These are phyloP conservation scores for Lichenostomus cassidix DNA, from an alignment of 2,113 vertebrate genomes.

Conservation along the genomic window DNA sequence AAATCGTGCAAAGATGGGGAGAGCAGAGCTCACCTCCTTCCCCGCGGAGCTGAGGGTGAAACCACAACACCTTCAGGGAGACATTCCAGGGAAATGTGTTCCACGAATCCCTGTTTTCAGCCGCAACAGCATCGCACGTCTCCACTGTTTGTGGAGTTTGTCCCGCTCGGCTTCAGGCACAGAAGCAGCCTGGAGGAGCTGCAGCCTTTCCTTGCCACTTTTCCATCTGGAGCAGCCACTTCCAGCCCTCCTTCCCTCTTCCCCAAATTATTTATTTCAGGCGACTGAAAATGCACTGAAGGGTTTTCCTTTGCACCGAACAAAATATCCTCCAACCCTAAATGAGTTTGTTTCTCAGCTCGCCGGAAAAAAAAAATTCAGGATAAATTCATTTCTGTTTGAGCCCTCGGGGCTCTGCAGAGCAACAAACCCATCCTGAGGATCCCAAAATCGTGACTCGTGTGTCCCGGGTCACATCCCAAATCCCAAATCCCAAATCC, in stretches of 20 bases:
- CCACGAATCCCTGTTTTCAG: fast-evolving
- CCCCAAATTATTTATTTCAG: background rate
- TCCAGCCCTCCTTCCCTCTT: background rate
- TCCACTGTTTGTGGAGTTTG: background rate
- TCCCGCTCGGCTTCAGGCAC: background rate
- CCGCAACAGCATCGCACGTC: background rate
- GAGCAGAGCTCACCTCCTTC: background rate
- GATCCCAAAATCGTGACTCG: fast-evolving
- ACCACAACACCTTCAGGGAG: fast-evolving
- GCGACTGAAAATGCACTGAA: background rate
- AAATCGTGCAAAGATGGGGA: fast-evolving
- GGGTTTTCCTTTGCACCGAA: background rate
- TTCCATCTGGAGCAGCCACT: background rate
- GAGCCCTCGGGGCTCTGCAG: background rate
- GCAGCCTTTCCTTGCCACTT: background rate
- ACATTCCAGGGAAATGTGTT: fast-evolving
- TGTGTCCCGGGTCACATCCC: background rate
- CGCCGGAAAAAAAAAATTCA: background rate
- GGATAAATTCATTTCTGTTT: background rate
- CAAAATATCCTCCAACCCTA: background rate
- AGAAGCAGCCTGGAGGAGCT: background rate
- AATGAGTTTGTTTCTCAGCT: fast-evolving
- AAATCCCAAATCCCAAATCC: fast-evolving
- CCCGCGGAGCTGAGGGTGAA: fast-evolving
- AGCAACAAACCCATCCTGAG: background rate